These are phyloP conservation scores for Theropithecus gelada DNA, from an alignment of 2,113 vertebrate genomes.

Conservation along the genomic window DNA sequence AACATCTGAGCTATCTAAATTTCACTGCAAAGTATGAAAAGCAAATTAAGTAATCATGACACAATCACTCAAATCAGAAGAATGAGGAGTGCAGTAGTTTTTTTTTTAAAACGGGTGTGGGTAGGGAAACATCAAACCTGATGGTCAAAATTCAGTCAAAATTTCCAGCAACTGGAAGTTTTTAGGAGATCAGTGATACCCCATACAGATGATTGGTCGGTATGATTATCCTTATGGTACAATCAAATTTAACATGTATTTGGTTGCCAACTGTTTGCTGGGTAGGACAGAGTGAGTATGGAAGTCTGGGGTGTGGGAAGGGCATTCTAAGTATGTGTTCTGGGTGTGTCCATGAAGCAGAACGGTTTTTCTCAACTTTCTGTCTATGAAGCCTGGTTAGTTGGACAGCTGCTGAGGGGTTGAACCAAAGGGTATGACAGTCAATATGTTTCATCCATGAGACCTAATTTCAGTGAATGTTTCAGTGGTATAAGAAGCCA, in stretches of 20 bases:
- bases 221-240: not conserved
- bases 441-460: not conserved
- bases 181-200: not conserved
- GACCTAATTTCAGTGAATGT: not conserved
- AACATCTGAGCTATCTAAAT: conserved; percentile 59
- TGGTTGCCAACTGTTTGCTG: not conserved
- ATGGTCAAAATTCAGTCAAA: not conserved
- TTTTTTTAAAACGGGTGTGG: not conserved
- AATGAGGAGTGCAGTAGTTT: not conserved
- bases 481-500: not conserved
- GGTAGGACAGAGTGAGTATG: accelerated
- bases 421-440: not conserved
- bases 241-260: not conserved
- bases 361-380: conserved; percentile 50
- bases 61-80: conserved; percentile 49
- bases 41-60: not conserved
- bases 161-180: not conserved
- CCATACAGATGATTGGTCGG: not conserved
- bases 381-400: conserved; percentile 18
- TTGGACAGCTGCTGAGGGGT: conserved; percentile 43
- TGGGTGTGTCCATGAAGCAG: not conserved
- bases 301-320: not conserved
- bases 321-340: not conserved
- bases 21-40: conserved; percentile 50
- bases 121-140: not conserved